Percentiles rank a stretch among this genome's conserved stretches.
Conservation (phyloP, 2,888 invertebrate species). For the Leucophora obtusa region DNA sequence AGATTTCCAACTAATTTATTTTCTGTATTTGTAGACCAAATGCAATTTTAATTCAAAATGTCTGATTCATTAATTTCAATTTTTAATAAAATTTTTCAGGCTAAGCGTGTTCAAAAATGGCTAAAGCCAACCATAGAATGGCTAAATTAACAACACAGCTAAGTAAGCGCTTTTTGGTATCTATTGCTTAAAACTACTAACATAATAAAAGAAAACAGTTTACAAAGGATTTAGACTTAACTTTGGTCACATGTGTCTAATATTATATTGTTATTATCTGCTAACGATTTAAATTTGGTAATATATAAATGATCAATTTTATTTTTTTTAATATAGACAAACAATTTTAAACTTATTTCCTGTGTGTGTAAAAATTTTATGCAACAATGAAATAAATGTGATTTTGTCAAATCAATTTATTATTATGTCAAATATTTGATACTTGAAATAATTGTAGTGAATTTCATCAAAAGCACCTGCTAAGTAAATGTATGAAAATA, state of each 20-base stretch:
- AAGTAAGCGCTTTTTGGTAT: too few relatives aligned
- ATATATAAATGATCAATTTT: not conserved
- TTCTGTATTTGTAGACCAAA: too few relatives aligned
- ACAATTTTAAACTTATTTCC: not conserved
- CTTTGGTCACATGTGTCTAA: too few relatives aligned
- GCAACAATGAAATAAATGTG: slow-evolving; percentile 45
- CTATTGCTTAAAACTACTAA: too few relatives aligned
- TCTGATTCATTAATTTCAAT: too few relatives aligned
- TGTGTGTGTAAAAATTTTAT: not conserved
- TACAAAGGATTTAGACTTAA: not conserved
- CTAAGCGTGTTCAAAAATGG: too few relatives aligned
- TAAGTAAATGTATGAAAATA: not conserved
- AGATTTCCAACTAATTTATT: too few relatives aligned
- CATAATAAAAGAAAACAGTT: slow-evolving; percentile 27
- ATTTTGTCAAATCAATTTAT: slow-evolving; percentile 58
- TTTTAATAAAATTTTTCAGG: too few relatives aligned
- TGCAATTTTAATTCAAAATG: too few relatives aligned
- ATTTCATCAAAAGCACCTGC: slow-evolving; percentile 51
- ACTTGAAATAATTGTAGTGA: not conserved
- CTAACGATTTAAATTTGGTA: not conserved
- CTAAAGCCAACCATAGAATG: too few relatives aligned
- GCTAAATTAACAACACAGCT: too few relatives aligned
- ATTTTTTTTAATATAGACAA: not conserved
- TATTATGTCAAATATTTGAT: slow-evolving; percentile 53
- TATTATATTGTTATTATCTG: not conserved